Base-by-base conservation (phyloP, 2,888 invertebrate genomes). In the Agrotis exclamationis region DNA sequence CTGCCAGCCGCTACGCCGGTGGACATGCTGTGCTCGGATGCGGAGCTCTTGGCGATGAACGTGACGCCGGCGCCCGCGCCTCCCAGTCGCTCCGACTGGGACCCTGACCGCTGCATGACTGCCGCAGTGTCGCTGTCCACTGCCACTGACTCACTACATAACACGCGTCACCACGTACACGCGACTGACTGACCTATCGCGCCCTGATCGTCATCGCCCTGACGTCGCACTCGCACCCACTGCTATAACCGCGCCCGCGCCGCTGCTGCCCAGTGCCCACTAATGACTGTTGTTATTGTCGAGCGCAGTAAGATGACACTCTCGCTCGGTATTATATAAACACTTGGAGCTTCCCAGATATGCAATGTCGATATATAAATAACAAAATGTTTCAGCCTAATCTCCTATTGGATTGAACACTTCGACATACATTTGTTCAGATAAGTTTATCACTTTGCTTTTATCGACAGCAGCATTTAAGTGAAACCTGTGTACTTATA, bases 51-150 rank as follows among this genome's bases (percentile, higher is more conserved):
- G 79, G 92, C 92, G 81, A 93, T 94, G 85, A 94, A 96, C 33
- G 90, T 85, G 63, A 83, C 86, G 78, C 90, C 90, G 63, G 90
- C 92, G 75, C 79, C 90, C 72, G 91, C 92, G 86, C 85, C 93
- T 84, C 92, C 96, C 88, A 97, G 94, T 92, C 96, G 93, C 77
- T 97, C 96, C 69, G 97, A 94, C 89, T 97, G 97, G 68, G 97
- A 97, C 84, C 95, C 97, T 79, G 97, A 97, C 83, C 97, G 95
- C 87, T 96, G 95, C 96, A 96, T 96, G 75, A 70, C 85, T 84
- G 69, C 71, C 74, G 74, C 63, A 20, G 47, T 54, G 24, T 47
- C 72, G 58, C 70, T 75, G 76, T 78, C 53, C 60, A 78, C 79
- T 65, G 54, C 22, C 83, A 70, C 76, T 72, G 56, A 80, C 80